A percentile compares a stretch with the other conserved stretches of the same genome.
These are phyloP conservation scores for Rhopalosiphum maidis DNA, from an alignment of 1,140 invertebrate genomes.

Conservation along the genomic window DNA sequence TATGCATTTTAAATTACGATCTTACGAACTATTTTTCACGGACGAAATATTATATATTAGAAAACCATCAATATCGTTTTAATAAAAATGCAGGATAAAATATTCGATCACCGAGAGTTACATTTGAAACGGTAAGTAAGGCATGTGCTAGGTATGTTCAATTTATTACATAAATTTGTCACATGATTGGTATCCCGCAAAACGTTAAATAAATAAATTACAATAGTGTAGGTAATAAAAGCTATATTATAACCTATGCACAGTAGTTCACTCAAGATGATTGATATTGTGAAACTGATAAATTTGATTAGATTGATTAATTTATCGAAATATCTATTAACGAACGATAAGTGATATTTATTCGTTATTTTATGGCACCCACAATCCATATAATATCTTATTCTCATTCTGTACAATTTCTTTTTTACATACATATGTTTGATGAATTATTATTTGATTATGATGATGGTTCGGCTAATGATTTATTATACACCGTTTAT, in stretches of 20 bases:
- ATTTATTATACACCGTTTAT: background rate
- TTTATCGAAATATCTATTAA: background rate
- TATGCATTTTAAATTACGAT: background rate
- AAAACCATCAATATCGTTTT: background rate
- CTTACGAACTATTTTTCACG: background rate
- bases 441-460: background rate
- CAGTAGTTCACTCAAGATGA: background rate
- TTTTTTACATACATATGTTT: background rate
- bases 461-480: background rate
- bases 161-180: slow-evolving; percentile 10
- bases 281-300: background rate
- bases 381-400: background rate
- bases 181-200: background rate
- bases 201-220: background rate
- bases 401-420: background rate
- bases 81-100: background rate
- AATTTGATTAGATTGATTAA: background rate
- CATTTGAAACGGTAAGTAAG: background rate
- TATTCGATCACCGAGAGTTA: background rate
- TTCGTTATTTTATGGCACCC: background rate
- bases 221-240: background rate
- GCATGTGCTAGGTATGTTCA: background rate
- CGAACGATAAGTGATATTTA: background rate
- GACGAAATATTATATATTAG: background rate
- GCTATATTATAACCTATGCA: background rate